A percentile compares a stretch with the other conserved stretches of the same genome.
phyloP scores from a whole-genome alignment of 2,113 vertebrate species.

The Sinocyclocheilus anshuiensis region DNA sequence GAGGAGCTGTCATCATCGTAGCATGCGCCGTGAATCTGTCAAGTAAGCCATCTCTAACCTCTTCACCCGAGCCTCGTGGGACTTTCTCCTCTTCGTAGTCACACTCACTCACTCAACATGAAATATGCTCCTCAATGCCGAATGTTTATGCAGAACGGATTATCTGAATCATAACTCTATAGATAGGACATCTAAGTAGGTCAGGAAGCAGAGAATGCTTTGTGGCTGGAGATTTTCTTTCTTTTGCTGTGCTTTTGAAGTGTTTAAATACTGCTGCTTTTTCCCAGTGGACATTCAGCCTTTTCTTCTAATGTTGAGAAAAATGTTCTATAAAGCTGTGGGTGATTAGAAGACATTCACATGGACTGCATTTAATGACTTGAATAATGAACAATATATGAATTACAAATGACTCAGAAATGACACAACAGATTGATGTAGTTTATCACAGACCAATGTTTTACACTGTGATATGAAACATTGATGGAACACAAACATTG shows the following conservation, averaged over 20 bases:
- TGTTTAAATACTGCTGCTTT: neutral
- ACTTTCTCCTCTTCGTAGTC: neutral
- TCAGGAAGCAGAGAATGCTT: neutral
- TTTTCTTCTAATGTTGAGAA: neutral
- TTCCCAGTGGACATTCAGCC: neutral
- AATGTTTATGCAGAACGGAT: neutral
- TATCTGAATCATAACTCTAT: neutral
- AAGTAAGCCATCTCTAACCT: conserved; percentile 77
- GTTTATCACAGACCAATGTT: too few relatives aligned
- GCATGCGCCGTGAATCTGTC: conserved; percentile 88
- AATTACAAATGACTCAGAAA: too few relatives aligned
- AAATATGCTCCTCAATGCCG: neutral
- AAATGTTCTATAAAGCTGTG: neutral
- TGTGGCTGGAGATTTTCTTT: neutral
- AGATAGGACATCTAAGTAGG: neutral
- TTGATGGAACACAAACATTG: neutral
- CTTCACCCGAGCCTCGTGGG: neutral
- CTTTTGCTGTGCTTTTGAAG: neutral
- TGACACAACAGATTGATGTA: too few relatives aligned
- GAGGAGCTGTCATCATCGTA: conserved; percentile 86
- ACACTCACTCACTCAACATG: neutral
- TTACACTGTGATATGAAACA: too few relatives aligned
- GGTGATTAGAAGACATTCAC: neutral
- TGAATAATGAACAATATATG: neutral
- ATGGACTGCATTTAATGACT: neutral